Evolutionary conservation across 2,797 vertebrate species (phyloP), one percentile per base, ranked within the genome.

Genomic region (Arremon aurantiirostris): DNA sequence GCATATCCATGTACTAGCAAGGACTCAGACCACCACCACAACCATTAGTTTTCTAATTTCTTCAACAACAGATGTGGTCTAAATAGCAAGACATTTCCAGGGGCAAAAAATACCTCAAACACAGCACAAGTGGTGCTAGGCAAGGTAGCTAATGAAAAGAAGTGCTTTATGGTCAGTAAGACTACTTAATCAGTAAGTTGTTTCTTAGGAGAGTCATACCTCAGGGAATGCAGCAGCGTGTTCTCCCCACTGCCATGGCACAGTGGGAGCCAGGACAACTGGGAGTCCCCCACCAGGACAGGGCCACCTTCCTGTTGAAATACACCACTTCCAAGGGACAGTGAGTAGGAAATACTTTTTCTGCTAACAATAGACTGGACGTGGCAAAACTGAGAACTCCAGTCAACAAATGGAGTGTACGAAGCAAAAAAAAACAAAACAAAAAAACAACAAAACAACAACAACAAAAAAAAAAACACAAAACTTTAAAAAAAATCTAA

Each of bases 231-330:
- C 11, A 47, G 56, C 41, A 86, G 46, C 11, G 34, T 4, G 11
- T 76, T 49, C 22, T 69, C n/a, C 37, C 27, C n/a, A 7, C 35
- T 61, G 6, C 18, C 34, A 69, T 4, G 15, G 27, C 34, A 50
- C 37, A 49, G 17, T 0, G 0, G 14, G 11, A 22, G 24, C 20
- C 39, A 72, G 24, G 30, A 56, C 18, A 4, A 57, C 18, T 26
- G 20, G 39, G 18, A 78, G 7, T 8, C 9, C 11, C 14, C 7
- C 6, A 10, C 8, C 18, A 21, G 18, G 9, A 15, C 35, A 73
- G 28, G 14, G 46, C 14, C 50, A 47, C 21, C 11, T 44, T 56
- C 18, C 41, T 90, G 14, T 18, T 83, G 34, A 66, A 85, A 81
- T n/a, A 50, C 6, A 70, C 10, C 1, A 39, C 57, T 89, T 73